Evolutionary conservation across 2,888 invertebrate genomes (phyloP), one percentile per base, ranked within the genome.

Genomic region (Odontomyia ornata): DNA sequence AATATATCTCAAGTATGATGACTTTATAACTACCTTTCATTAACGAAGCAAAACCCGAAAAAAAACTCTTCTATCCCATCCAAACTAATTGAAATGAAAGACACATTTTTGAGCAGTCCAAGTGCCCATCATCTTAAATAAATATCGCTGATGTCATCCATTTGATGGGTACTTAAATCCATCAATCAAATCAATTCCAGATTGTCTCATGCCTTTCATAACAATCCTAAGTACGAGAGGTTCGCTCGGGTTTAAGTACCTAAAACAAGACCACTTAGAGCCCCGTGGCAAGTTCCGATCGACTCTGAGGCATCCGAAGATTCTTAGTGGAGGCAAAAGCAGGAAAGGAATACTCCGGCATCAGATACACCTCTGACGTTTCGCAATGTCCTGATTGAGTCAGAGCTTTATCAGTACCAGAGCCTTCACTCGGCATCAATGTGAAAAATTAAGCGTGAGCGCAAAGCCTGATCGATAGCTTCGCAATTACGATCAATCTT

Each of bases 121-220:
- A 52, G 36, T 36, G 36, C 36, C 9, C 36, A 36, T 36, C 36
- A 36, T 36, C 18, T 60, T 2, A 43, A 65, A 57, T 23, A 76
- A 78, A 76, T 78, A 76, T 62, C 76, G 75, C 78, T 78, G 78
- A 78, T 78, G 78, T 77, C 78, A 78, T 75, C 73, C 75, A 57
- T 28, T 30, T 56, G 56, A 72, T 27, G 18, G 56, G 23, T 69
- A 76, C 75, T 77, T 69, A 64, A 64, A 78, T 77, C 78, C 77
- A 78, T 78, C 78, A 77, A 78, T 78, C 78, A 73, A 78, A 78
- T 78, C 77, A 36, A 60, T 30, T 36, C 57, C 73, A 23, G 60
- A 73, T 57, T 57, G 57, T 73, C 57, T 36, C 73, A 73, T 73
- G 57, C 25, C 60, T 73, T 36, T 73, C 28, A 57, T 25, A 57